Evolutionary conservation across 2,797 vertebrate genomes (phyloP).

Genomic region (Manis javanica): DNA sequence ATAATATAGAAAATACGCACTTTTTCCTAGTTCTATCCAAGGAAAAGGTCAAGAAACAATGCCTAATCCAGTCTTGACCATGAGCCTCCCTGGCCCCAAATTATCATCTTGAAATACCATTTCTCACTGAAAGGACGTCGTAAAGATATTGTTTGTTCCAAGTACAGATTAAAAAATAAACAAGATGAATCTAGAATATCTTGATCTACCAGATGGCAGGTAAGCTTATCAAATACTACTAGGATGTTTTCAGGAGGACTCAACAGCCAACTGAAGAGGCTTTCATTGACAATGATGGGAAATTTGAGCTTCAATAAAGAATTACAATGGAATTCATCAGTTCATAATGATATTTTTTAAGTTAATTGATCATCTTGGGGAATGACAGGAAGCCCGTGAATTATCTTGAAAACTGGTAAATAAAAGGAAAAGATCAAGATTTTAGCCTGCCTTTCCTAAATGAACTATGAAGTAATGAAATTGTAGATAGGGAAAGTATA

Average conservation of each 20-base stretch:
- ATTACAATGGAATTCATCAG: neutral
- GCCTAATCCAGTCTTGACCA: neutral
- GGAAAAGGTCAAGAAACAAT: neutral
- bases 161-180: neutral
- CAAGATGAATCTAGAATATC: neutral
- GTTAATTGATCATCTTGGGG: neutral
- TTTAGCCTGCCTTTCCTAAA: neutral
- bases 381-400: neutral
- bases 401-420: neutral
- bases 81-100: neutral
- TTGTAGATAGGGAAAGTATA: neutral
- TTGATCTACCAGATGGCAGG: neutral
- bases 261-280: neutral
- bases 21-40: neutral
- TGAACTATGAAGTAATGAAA: neutral
- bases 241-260: neutral
- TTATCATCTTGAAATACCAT: neutral
- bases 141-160: neutral
- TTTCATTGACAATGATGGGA: neutral
- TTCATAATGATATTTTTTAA: neutral
- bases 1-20: neutral
- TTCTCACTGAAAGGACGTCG: neutral
- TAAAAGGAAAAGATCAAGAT: neutral
- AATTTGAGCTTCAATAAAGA: neutral
- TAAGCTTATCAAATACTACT: neutral